These are phyloP conservation scores for Cephus cinctus DNA, from an alignment of 1,140 invertebrate genomes.

Conservation along the genomic window DNA sequence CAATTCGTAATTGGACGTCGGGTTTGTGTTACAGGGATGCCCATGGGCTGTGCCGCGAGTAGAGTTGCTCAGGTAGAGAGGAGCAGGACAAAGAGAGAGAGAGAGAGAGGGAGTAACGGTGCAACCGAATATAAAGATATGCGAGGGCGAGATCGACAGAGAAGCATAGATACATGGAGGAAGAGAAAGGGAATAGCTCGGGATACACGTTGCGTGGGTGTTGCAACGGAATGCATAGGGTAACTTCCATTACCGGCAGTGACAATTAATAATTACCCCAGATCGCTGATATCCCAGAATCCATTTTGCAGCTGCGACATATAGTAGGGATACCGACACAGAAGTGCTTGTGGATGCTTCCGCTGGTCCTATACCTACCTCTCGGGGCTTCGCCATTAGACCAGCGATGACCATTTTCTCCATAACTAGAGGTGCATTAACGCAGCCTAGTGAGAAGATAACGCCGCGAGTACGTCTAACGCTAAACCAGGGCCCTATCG, in stretches of 20 bases:
- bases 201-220: too few relatives aligned
- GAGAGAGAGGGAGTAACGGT: neutral
- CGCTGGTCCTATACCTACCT: conserved; percentile 20
- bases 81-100: conserved; percentile 1
- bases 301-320: conserved; percentile 27
- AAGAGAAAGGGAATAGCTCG: too few relatives aligned
- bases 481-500: conserved; percentile 23
- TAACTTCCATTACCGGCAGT: conserved; percentile 33
- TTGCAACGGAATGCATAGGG: too few relatives aligned
- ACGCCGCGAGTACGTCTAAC: too few relatives aligned
- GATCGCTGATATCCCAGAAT: conserved; percentile 40
- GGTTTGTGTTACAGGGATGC: conserved; percentile 21
- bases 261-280: conserved; percentile 47
- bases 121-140: too few relatives aligned
- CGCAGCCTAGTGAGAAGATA: conserved; percentile 48
- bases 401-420: conserved; percentile 46
- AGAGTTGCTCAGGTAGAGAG: conserved; percentile 4
- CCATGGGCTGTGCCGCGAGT: conserved; percentile 14
- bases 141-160: too few relatives aligned
- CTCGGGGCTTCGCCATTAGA: conserved; percentile 22
- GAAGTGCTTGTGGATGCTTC: conserved; percentile 8
- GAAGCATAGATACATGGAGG: too few relatives aligned
- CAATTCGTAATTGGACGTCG: conserved; percentile 34
- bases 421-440: conserved; percentile 48
- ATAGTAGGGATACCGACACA: neutral